phyloP scores from a whole-genome alignment of 2,888 invertebrate species.

The Lasioglossum malachurum region DNA sequence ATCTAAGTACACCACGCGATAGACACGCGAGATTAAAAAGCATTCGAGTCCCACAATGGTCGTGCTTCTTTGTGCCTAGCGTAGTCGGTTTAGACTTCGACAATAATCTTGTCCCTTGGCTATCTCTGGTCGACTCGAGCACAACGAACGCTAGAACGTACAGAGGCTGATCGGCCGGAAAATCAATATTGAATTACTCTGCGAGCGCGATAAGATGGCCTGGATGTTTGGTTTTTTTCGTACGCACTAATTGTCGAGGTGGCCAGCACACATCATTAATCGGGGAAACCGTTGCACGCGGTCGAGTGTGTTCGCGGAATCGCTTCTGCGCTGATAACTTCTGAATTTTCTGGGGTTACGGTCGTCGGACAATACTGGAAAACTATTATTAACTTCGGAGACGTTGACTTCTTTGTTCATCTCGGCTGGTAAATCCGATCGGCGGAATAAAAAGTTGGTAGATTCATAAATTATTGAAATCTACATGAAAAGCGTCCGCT shows the following conservation, averaged over 20 bases:
- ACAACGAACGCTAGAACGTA: neutral
- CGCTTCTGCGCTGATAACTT: neutral
- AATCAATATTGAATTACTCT: neutral
- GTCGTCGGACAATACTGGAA: neutral
- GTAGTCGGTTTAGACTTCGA: neutral
- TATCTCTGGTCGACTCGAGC: neutral
- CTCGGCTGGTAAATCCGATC: no score
- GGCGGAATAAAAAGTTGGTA: neutral
- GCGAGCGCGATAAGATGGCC: conserved; percentile 3
- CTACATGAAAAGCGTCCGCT: neutral
- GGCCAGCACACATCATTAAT: conserved; percentile 29
- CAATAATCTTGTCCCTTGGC: neutral
- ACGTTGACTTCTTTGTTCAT: neutral
- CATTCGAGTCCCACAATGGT: neutral
- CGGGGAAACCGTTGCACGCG: conserved; percentile 28
- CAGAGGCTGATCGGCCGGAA: neutral
- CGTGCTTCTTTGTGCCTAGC: neutral
- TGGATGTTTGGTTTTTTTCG: neutral
- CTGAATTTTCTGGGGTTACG: neutral
- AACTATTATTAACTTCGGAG: neutral
- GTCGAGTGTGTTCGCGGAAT: neutral
- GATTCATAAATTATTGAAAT: neutral
- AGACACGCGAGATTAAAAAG: neutral
- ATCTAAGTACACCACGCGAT: neutral
- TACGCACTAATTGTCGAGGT: conserved; percentile 26